phyloP scores from a whole-genome alignment of 2,888 invertebrate species.

The Tipula lateralis region DNA sequence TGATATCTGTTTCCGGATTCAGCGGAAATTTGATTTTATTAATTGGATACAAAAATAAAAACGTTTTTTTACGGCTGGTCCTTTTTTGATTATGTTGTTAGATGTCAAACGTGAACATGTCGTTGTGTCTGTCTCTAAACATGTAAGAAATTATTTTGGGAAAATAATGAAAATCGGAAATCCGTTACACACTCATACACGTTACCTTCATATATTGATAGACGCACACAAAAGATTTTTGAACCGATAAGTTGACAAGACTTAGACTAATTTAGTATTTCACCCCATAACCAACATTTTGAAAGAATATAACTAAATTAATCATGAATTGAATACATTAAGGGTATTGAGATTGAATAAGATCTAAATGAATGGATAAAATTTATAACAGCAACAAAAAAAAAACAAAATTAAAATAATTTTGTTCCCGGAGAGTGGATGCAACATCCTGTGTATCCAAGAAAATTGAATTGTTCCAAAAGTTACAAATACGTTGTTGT shows the following conservation, averaged over 20 bases:
- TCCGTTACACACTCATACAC: not conserved
- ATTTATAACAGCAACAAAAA: not conserved
- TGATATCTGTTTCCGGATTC: constrained; percentile 9
- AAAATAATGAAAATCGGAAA: constrained; percentile 1
- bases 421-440: not conserved
- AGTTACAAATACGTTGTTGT: not conserved
- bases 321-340: not conserved
- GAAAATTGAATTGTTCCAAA: not conserved
- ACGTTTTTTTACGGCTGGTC: not conserved
- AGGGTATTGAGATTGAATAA: not conserved
- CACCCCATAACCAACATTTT: not conserved
- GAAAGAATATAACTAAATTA: not conserved
- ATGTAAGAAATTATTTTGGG: not conserved
- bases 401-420: not conserved
- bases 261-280: not conserved
- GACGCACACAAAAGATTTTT: not conserved
- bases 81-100: not conserved
- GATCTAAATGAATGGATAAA: not conserved
- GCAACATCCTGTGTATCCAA: too few relatives aligned
- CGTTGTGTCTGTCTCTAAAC: not conserved
- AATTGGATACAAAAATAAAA: not conserved
- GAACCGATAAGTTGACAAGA: not conserved
- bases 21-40: constrained; percentile 24
- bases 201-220: not conserved
- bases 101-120: not conserved